These are phyloP conservation scores for Clytia hemisphaerica DNA, from an alignment of 30 jellyfish, hydroid and myxozoan genomes.

Conservation along the genomic window DNA sequence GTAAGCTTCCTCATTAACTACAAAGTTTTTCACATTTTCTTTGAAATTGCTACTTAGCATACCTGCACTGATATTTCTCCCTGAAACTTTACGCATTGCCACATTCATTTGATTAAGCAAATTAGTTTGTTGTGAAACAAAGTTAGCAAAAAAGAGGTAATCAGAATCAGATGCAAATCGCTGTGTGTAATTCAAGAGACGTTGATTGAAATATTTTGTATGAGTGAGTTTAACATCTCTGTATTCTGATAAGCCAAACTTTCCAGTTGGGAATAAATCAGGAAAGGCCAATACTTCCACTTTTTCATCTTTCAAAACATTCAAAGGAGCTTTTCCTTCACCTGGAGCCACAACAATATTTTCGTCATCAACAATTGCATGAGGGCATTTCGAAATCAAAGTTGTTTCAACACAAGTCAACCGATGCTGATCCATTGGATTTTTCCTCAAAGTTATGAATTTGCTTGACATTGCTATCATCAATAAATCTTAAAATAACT, in stretches of 20 bases:
- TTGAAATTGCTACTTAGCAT: slow-evolving; percentile 2
- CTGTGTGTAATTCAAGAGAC: slow-evolving; percentile 15
- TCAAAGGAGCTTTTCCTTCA: no score
- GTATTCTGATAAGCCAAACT: slow-evolving; percentile 22
- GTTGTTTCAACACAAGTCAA: no score
- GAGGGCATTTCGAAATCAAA: no score
- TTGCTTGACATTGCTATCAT: no score
- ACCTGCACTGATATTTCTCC: slow-evolving; percentile 21
- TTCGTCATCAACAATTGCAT: no score
- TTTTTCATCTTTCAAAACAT: no score
- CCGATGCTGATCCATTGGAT: no score
- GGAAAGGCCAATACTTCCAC: slow-evolving; percentile 24
- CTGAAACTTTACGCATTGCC: slow-evolving; percentile 6
- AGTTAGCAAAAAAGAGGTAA: slow-evolving; percentile 26
- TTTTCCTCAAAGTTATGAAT: no score
- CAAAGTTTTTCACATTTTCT: slow-evolving; percentile 5
- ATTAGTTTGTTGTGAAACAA: slow-evolving; percentile 16
- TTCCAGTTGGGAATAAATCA: slow-evolving; percentile 27
- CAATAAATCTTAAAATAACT: no score
- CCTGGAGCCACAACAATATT: no score
- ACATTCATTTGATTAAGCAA: slow-evolving; percentile 17
- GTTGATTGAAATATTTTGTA: slow-evolving; percentile 21
- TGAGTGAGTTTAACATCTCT: slow-evolving; percentile 26
- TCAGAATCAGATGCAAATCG: slow-evolving; percentile 23
- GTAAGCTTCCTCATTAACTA: slow-evolving; percentile 12